Base-by-base conservation (phyloP, 2,888 invertebrate genomes). In the Operophtera brumata region DNA sequence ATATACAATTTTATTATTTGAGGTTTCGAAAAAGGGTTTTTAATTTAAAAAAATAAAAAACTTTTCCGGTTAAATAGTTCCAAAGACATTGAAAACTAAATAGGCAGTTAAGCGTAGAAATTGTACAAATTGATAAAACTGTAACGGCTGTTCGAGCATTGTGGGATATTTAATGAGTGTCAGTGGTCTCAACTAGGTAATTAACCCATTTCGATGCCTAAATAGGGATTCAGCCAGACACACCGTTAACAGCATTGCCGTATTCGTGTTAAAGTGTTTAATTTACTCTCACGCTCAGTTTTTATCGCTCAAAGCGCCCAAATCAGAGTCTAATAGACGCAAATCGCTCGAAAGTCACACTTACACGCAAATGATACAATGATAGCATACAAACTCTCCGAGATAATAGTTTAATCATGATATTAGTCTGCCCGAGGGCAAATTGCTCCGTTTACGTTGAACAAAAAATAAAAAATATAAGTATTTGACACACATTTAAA, bases 381-480 rank as follows among this genome's bases (percentile, higher is more conserved):
- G 74, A 81, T 80, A 77, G 75, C 70, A 71, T 66, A 76, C 67
- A 70, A 78, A 71, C 71, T 73, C 71, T 69, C 64, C 62, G 67
- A 80, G 78, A 80, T 85, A 78, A 80, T 80, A 80, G 84, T 84
- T 85, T 82, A 84, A 86, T 86, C 74, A 78, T 69, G 75, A 81
- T 80, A 82, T 78, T 75, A 80, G 73, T 65, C 63, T 51, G 80
- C 82, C 72, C 59, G 70, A 66, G 71, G 83, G 72, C 76, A 79
- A 78, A 82, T 78, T 71, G 77, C 75, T 71, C 71, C 76, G 78
- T 81, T 83, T 83, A 78, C 75, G 70, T 76, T 66, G 64, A 73
- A 68, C 69, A 69, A 73, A 70, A 77, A 71, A 71, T 68, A 70
- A 71, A 70, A 77, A 80, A 73, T n/a, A 73, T 74, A 71, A 71